These are phyloP conservation scores for Nymphalis polychloros DNA, from an alignment of 2,888 invertebrate species.

Conservation along the genomic window DNA sequence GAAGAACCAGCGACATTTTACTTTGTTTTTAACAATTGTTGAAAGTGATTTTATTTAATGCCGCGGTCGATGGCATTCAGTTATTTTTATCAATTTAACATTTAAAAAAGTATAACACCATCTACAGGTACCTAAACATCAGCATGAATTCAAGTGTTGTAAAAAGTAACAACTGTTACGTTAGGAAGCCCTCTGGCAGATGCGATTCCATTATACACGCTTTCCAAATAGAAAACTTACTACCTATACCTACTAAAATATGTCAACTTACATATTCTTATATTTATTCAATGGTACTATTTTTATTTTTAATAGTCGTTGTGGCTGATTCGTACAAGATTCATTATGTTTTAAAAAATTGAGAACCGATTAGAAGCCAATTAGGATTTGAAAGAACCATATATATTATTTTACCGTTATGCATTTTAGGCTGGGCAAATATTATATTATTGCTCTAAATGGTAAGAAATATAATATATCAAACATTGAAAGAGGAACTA, in stretches of 20 bases:
- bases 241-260: background rate
- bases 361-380: background rate
- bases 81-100: too few relatives aligned
- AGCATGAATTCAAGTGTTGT: background rate
- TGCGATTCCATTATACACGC: slow-evolving; percentile 31
- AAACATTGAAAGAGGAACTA: too few relatives aligned
- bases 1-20: too few relatives aligned
- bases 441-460: background rate
- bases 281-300: background rate
- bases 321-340: background rate
- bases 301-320: background rate
- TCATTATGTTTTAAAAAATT: background rate
- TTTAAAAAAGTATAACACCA: too few relatives aligned
- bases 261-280: background rate
- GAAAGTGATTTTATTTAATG: too few relatives aligned
- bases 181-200: slow-evolving; percentile 31
- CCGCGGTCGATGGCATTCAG: too few relatives aligned
- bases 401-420: background rate
- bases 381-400: too few relatives aligned
- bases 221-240: slow-evolving; percentile 32
- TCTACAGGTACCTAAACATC: background rate
- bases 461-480: background rate
- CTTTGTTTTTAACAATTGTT: too few relatives aligned
- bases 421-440: background rate
- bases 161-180: slow-evolving; percentile 30